phyloP scores from a whole-genome alignment of 2,888 invertebrate genomes.

The Andricus curvator region DNA sequence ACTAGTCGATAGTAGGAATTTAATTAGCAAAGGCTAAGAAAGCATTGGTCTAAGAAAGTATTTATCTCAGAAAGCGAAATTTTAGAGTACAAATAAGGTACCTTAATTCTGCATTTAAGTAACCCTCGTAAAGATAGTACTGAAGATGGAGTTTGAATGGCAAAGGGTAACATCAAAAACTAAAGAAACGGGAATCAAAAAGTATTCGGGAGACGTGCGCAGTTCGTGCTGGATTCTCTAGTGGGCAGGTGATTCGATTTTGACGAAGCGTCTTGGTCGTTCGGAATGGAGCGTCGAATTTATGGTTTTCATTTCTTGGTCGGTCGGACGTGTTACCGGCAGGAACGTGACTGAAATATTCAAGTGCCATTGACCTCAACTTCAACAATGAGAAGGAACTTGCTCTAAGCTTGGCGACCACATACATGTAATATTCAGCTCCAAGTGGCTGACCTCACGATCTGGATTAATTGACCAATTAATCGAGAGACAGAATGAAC shows the following conservation, averaged over 20 bases:
- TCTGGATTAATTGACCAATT: background rate
- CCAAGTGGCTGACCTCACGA: background rate
- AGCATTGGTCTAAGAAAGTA: background rate
- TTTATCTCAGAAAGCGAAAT: background rate
- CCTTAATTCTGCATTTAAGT: background rate
- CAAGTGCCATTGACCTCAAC: background rate
- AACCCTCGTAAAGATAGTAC: background rate
- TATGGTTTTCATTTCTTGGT: slow-evolving; percentile 6
- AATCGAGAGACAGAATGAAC: background rate
- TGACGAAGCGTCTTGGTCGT: background rate
- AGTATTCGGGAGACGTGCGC: background rate
- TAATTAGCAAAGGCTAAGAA: background rate
- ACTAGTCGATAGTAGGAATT: background rate
- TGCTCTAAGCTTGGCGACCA: background rate
- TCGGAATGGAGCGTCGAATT: slow-evolving; percentile 6
- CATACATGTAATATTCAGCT: background rate
- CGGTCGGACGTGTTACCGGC: background rate
- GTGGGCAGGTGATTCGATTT: slow-evolving; percentile 5
- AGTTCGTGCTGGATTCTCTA: background rate
- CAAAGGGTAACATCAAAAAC: background rate
- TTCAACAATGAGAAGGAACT: background rate
- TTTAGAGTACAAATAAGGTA: background rate
- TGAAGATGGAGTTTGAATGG: background rate
- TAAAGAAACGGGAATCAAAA: background rate
- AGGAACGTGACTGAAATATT: background rate